phyloP scores from a whole-genome alignment of 2,888 invertebrate species.

The Phengaris arion region DNA sequence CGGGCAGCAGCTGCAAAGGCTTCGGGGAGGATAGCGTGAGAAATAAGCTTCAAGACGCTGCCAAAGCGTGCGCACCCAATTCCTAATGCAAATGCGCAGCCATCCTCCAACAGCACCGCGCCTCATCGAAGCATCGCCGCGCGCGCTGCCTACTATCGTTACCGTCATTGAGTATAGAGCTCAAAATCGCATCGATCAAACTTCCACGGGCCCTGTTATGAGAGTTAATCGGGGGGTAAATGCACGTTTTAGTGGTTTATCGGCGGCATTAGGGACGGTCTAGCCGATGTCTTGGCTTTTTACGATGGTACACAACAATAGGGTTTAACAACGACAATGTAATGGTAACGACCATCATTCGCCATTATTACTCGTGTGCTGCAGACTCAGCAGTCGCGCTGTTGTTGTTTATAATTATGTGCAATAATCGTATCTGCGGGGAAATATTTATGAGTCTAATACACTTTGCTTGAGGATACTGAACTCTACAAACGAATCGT shows the following conservation, averaged over 20 bases:
- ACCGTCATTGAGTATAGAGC: slow-evolving; percentile 57
- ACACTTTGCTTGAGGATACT: background rate
- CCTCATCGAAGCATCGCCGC: slow-evolving; percentile 45
- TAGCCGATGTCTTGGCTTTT: slow-evolving; percentile 55
- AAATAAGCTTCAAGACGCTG: slow-evolving; percentile 62
- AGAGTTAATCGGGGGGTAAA: slow-evolving; percentile 55
- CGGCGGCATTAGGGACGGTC: slow-evolving; percentile 64
- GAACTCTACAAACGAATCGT: slow-evolving; percentile 3
- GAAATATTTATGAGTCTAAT: slow-evolving; percentile 31
- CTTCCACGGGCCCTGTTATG: slow-evolving; percentile 39
- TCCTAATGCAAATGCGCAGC: slow-evolving; percentile 70
- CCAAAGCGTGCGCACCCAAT: slow-evolving; percentile 74
- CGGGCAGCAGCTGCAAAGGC: slow-evolving; percentile 47
- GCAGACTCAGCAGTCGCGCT: slow-evolving; percentile 52
- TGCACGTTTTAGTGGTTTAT: slow-evolving; percentile 64
- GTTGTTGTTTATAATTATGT: slow-evolving; percentile 50
- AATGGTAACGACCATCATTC: slow-evolving; percentile 58
- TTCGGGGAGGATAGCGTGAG: slow-evolving; percentile 64
- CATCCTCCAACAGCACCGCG: slow-evolving; percentile 50
- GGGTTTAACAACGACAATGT: slow-evolving; percentile 64
- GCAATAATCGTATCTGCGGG: slow-evolving; percentile 33
- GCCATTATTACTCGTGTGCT: slow-evolving; percentile 56
- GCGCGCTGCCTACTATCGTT: slow-evolving; percentile 61
- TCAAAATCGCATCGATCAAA: slow-evolving; percentile 45
- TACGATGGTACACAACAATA: slow-evolving; percentile 67